These are phyloP conservation scores for Bos indicus DNA, from an alignment of 2,113 vertebrate species.

Conservation along the genomic window DNA sequence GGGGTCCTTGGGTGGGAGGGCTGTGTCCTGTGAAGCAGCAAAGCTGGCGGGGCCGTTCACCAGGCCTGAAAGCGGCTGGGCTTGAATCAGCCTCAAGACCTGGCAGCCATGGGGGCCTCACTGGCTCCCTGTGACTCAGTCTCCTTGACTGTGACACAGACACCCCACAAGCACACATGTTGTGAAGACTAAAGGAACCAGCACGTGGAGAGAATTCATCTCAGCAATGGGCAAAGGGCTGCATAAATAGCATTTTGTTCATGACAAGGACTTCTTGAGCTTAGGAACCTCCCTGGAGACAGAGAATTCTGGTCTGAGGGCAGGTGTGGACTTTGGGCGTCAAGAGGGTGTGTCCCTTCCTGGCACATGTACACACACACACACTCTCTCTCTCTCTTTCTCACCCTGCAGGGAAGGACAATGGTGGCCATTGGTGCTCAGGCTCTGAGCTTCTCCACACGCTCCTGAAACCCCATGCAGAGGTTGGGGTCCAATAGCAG, in stretches of 20 bases:
- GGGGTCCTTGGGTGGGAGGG: background rate
- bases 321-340: background rate
- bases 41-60: background rate
- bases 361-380: background rate
- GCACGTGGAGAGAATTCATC: background rate
- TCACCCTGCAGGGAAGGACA: background rate
- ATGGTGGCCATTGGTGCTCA: background rate
- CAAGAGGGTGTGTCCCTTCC: background rate
- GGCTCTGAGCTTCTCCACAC: background rate
- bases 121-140: background rate
- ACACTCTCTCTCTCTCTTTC: background rate
- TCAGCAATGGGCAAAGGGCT: background rate
- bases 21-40: background rate
- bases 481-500: background rate
- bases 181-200: background rate
- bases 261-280: background rate
- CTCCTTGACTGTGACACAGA: background rate
- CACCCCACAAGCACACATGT: background rate
- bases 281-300: too few relatives aligned
- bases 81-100: background rate
- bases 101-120: background rate
- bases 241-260: background rate
- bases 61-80: background rate
- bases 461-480: background rate
- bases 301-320: background rate